Percentiles rank a stretch among this genome's conserved stretches.
These are phyloP conservation scores for Paramisgurnus dabryanus DNA, from an alignment of 2,113 vertebrate genomes.

Conservation along the genomic window DNA sequence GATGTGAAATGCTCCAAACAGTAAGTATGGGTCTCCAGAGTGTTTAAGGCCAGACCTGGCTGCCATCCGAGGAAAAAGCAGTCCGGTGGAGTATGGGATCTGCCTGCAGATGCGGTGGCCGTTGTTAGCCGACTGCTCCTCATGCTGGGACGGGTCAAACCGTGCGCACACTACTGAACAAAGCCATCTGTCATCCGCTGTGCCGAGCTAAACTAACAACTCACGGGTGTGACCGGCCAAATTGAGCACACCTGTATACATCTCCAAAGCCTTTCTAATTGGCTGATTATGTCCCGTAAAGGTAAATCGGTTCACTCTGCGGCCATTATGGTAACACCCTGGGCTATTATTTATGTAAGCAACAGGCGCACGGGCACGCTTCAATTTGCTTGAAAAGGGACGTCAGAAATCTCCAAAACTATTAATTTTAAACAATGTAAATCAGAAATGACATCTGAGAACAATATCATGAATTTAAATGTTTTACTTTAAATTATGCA, in stretches of 20 bases:
- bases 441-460: too few relatives aligned
- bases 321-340: too few relatives aligned
- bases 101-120: constrained; percentile 18
- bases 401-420: too few relatives aligned
- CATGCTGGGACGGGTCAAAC: constrained; percentile 17
- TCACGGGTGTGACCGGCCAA: constrained; percentile 11
- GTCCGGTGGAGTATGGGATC: constrained; percentile 32
- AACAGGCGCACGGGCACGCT: too few relatives aligned
- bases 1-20: constrained; percentile 26
- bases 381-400: too few relatives aligned
- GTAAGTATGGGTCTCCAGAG: constrained; percentile 26
- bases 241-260: background rate
- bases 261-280: background rate
- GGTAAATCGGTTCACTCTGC: too few relatives aligned
- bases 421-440: too few relatives aligned
- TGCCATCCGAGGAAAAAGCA: constrained; percentile 22
- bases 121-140: constrained; percentile 38
- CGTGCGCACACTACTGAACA: constrained; percentile 11
- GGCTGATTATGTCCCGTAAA: background rate
- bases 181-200: constrained; percentile 23
- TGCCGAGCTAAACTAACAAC: constrained; percentile 51
- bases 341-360: too few relatives aligned
- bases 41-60: constrained; percentile 43
- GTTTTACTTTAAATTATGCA: too few relatives aligned
- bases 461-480: too few relatives aligned